A percentile compares a stretch with the other conserved stretches of the same genome.
These are phyloP conservation scores for Macroramphosus scolopax DNA, from an alignment of 2,797 vertebrate species.

Conservation along the genomic window DNA sequence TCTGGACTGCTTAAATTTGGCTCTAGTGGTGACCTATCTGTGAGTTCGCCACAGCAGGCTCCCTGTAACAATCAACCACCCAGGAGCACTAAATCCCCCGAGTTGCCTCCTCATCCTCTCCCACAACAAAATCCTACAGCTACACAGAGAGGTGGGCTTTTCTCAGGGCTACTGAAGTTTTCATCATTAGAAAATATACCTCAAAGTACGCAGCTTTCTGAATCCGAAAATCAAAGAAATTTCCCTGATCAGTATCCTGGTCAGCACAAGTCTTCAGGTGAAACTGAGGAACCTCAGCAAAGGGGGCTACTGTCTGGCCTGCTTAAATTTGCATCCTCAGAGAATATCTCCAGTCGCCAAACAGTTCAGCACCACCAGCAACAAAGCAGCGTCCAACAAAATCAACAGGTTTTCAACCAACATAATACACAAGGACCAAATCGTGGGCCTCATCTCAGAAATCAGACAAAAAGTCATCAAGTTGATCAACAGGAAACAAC, in stretches of 20 bases:
- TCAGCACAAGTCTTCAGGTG: conserved; percentile 38
- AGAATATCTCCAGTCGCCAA: conserved; percentile 57
- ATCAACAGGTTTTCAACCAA: conserved; percentile 29
- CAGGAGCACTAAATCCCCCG: conserved; percentile 39
- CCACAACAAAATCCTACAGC: conserved; percentile 52
- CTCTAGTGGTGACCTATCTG: conserved; percentile 62
- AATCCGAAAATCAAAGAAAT: conserved; percentile 36
- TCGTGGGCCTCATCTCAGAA: conserved; percentile 22
- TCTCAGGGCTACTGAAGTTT: conserved; percentile 77
- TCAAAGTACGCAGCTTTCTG: conserved; percentile 41
- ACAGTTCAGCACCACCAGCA: conserved; percentile 42
- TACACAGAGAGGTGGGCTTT: conserved; percentile 56
- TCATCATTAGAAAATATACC: conserved; percentile 76
- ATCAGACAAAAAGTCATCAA: conserved; percentile 37
- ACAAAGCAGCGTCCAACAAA: conserved; percentile 22
- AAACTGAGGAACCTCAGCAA: conserved; percentile 51
- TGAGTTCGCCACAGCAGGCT: conserved; percentile 42
- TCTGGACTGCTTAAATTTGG: conserved; percentile 78
- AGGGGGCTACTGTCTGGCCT: conserved; percentile 68
- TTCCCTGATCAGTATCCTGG: conserved; percentile 8
- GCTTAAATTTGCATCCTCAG: conserved; percentile 65
- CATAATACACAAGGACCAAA: conserved; percentile 39
- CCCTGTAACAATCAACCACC: conserved; percentile 46
- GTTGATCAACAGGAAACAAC: conserved; percentile 38
- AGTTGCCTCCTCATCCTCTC: conserved; percentile 27